These are phyloP conservation scores for Rugalucina vietnamica DNA, from an alignment of 2,888 invertebrate species.

Conservation along the genomic window DNA sequence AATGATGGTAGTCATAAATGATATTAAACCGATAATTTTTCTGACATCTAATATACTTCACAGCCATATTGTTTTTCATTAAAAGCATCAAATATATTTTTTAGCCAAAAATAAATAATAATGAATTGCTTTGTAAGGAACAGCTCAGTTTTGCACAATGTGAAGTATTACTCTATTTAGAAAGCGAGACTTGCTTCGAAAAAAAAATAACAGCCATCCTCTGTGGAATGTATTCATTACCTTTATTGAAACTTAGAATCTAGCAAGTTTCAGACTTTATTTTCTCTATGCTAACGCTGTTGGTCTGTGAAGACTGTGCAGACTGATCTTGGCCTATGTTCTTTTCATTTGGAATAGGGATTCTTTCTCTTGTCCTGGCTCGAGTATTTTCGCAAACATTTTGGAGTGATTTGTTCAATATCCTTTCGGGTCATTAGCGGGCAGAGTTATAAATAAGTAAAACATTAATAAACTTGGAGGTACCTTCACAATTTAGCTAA, in stretches of 20 bases:
- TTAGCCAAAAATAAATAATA: not conserved
- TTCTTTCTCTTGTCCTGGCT: no score
- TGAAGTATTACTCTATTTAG: not conserved
- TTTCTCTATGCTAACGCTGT: no score
- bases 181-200: no score
- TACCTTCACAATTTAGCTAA: slow-evolving; percentile 31
- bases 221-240: no score
- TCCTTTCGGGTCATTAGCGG: slow-evolving; percentile 34
- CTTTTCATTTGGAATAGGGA: no score
- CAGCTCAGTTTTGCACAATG: not conserved
- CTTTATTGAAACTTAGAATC: no score
- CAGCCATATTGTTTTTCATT: not conserved
- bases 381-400: not conserved
- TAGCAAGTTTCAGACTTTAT: no score
- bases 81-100: not conserved
- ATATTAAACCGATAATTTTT: slow-evolving; percentile 40
- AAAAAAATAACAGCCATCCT: no score
- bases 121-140: not conserved
- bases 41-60: slow-evolving; percentile 16
- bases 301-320: no score
- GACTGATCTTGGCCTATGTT: no score
- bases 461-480: slow-evolving; percentile 39
- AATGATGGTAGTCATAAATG: slow-evolving; percentile 24
- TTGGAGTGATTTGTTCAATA: slow-evolving; percentile 26
- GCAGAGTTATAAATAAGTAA: slow-evolving; percentile 47